Base-by-base conservation (phyloP, 2,113 vertebrate species). In the Clarias batrachus region DNA sequence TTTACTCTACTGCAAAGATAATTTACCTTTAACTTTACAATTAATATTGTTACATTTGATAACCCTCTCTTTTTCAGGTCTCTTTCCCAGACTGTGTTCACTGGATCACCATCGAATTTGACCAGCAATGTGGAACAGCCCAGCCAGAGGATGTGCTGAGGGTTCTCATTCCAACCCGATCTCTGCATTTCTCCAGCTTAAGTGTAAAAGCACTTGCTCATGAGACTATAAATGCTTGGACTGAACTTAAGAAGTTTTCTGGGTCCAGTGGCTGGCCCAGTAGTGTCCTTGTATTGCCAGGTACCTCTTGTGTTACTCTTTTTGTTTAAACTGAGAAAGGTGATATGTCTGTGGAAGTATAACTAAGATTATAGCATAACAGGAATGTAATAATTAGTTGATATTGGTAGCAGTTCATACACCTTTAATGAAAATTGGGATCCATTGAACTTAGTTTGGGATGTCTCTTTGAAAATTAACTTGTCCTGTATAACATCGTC, bases 61-160 rank as follows among this genome's bases (percentile, higher is more conserved):
- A 57, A 14, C 19, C 1, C 2, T 1, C 17, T 80, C 10, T 7
- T 85, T 54, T 79, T 65, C 86, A 99, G 98, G 97, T 98, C 14
- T 96, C 97, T n/a, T 99, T 99, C 90, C 98, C 98, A 87, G 98
- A 99, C 89, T 99, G 97, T 86, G 98, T 99, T 71, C 95, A 97
- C 52, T 99, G 98, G 98, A 98, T 98, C 89, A 97, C 97, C 54
- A 95, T 99, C 0, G 98, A 99, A 90, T 99, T 99, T 91, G 98
- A 99, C 90, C 95, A 95, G 57, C 97, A 98, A 87, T 99, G 98
- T 93, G 97, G 97, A 85, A 99, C 98, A 0, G 98, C 98, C 23
- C 98, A 99, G 62, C 96, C 97, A 23, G 98, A 99, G 89, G 98
- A 99, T 88, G 97, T 97, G 27, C 95, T 99, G 27, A 97, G 97